Conservation (phyloP, 2,113 vertebrate genomes). For the Aplodontia rufa region DNA sequence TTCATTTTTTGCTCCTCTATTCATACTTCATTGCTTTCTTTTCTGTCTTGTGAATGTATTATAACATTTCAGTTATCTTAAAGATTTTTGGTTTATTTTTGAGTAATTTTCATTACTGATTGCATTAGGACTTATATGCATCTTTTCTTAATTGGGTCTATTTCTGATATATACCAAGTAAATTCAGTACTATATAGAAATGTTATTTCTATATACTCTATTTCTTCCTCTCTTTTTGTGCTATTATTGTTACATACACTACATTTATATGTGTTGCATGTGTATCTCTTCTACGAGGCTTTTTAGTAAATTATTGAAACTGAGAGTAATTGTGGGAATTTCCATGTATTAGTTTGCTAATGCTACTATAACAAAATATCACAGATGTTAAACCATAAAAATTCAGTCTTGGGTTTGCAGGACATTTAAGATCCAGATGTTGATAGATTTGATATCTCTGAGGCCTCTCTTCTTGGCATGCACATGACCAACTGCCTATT, state of each 20-base stretch:
- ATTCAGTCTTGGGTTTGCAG: too few relatives aligned
- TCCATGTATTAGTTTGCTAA: too few relatives aligned
- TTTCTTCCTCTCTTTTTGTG: not conserved
- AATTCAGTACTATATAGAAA: not conserved
- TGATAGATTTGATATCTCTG: not conserved
- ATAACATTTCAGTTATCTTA: not conserved
- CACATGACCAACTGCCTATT: not conserved
- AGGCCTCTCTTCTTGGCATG: not conserved
- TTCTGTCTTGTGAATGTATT: not conserved
- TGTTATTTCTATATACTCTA: not conserved
- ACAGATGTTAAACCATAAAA: too few relatives aligned
- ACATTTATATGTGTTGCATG: too few relatives aligned
- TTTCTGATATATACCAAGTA: not conserved
- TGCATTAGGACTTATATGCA: too few relatives aligned
- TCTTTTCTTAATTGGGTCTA: not conserved
- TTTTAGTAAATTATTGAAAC: not conserved
- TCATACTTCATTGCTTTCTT: too few relatives aligned
- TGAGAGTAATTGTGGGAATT: too few relatives aligned
- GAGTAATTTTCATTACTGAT: not conserved
- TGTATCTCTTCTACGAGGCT: too few relatives aligned
- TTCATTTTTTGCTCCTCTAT: too few relatives aligned
- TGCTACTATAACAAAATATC: not conserved
- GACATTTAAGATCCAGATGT: not conserved
- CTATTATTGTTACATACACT: too few relatives aligned
- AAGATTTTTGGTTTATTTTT: not conserved